Evolutionary conservation across 30 jellyfish, hydroid and myxozoan species (phyloP), one percentile per base, ranked within the genome.

Genomic region (Mastigias papua): DNA sequence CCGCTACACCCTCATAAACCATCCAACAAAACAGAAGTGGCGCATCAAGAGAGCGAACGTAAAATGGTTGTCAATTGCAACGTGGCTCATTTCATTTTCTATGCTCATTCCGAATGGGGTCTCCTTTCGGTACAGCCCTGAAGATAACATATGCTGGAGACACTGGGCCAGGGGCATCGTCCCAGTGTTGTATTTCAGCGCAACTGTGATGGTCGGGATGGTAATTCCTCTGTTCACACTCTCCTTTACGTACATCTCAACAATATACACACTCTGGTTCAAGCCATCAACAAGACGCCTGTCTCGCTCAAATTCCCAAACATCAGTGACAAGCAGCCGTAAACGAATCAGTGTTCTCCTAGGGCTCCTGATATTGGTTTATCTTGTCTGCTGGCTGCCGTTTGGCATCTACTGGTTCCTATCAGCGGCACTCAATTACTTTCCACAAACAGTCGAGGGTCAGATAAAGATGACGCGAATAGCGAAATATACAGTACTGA

Each of bases 341-440:
- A 82, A 80, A 72, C 80, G 98, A 60, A 97, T 89, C 71, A 72
- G 86, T 57, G 78, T 86, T 28, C 30, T 93, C 63, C 96, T 93
- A 10, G 98, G 98, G 20, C 64, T 88, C 71, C 87, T 93, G n/a
- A 89, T 93, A 29, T 70, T 93, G 33, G 97, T 80, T 46, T 93
- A 80, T 70, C 78, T 93, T 19, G 74, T 88, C n/a, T 86, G 97
- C 89, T 93, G 98, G 98, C 23, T 76, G 34, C 98, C 98, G 28
- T 93, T 93, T 34, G 98, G 96, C 10, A 75, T 89, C 25, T 88
- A 93, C 90, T 93, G 98, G 98, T 90, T 93, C 29, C 54, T 93
- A 26, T 93, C 98, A 13, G 97, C 87, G 15, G 98, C 93, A 4
- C 61, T 93, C 63, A 74, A 88, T 68, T 71, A 83, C 62, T 86